A percentile compares a stretch with the other conserved stretches of the same genome.
Evolutionary conservation across 2,888 invertebrate species (phyloP).

Genomic region (Monochamus alternatus): DNA sequence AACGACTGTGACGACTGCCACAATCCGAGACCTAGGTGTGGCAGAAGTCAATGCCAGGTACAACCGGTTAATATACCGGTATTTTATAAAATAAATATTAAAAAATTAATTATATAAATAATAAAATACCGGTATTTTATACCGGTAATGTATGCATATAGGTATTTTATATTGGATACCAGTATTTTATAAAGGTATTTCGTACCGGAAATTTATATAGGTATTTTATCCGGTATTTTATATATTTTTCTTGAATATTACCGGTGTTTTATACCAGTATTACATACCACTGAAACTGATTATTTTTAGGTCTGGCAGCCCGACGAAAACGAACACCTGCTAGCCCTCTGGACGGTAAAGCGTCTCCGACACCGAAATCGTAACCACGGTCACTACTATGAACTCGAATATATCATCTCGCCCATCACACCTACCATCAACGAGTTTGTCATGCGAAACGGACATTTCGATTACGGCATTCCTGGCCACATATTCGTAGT

Average conservation of each 20-base stretch:
- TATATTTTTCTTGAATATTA: too few species aligned
- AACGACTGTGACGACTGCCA: conserved; percentile 73
- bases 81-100: too few species aligned
- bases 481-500: conserved; percentile 79
- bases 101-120: too few species aligned
- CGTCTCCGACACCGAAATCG: conserved; percentile 78
- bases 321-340: conserved; percentile 67
- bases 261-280: too few species aligned
- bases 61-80: background rate
- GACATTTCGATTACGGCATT: conserved; percentile 71
- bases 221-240: too few species aligned
- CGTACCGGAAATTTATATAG: too few species aligned
- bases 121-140: too few species aligned
- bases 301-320: conserved; percentile 55
- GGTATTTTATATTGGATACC: too few species aligned
- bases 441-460: conserved; percentile 65
- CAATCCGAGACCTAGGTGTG: conserved; percentile 49
- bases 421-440: conserved; percentile 70
- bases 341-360: conserved; percentile 81
- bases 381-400: conserved; percentile 73
- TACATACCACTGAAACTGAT: too few species aligned
- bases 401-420: conserved; percentile 80
- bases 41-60: conserved; percentile 49
- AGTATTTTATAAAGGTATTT: too few species aligned
- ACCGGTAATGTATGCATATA: too few species aligned